Conservation (phyloP, 1,140 invertebrate genomes). For the Philopotamus ludificatus region DNA sequence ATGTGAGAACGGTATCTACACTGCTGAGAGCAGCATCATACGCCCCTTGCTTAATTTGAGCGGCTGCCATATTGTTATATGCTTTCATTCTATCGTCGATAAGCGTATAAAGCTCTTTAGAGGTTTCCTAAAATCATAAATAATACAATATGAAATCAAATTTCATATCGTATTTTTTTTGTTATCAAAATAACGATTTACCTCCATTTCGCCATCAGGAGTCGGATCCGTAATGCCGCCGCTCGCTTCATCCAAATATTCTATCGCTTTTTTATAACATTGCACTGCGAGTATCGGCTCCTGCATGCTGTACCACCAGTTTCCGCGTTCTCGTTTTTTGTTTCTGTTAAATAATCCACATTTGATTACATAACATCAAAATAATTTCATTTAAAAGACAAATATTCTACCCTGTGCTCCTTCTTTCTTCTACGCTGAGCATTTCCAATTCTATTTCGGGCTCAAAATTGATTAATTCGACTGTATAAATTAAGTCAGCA, state of each 20-base stretch:
- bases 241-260: constrained; percentile 69
- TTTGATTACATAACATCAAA: constrained; percentile 39
- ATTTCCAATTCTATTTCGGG: constrained; percentile 62
- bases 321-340: constrained; percentile 75
- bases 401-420: constrained; percentile 63
- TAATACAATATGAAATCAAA: no score
- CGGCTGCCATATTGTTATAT: constrained; percentile 81
- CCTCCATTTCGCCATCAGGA: constrained; percentile 46
- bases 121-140: constrained; percentile 49
- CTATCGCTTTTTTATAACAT: constrained; percentile 76
- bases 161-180: no score
- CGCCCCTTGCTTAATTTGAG: constrained; percentile 77
- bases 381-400: constrained; percentile 3
- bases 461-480: constrained; percentile 65
- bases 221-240: constrained; percentile 50
- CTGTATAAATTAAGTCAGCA: constrained; percentile 52
- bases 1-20: constrained; percentile 71
- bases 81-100: constrained; percentile 74
- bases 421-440: constrained; percentile 59
- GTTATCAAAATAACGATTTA: no score
- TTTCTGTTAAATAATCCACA: constrained; percentile 59
- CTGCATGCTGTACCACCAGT: constrained; percentile 75
- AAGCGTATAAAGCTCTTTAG: constrained; percentile 60
- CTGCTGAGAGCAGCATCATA: constrained; percentile 75
- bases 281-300: constrained; percentile 74